A percentile compares a stretch with the other conserved stretches of the same genome.
These are phyloP conservation scores for Trinorchestia longiramus DNA, from an alignment of 1,140 invertebrate genomes.

Conservation along the genomic window DNA sequence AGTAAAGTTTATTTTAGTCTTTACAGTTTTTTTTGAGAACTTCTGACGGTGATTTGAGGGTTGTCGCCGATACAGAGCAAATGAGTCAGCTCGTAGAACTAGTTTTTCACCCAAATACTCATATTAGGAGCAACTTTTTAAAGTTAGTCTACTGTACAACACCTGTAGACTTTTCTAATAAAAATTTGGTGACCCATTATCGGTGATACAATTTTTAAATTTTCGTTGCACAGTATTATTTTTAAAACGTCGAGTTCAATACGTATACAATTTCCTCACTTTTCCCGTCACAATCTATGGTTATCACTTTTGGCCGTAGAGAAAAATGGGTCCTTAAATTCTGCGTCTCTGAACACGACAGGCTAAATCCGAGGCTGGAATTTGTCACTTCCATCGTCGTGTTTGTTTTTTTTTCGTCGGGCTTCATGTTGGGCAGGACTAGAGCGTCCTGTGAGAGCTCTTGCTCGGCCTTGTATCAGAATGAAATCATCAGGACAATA, in stretches of 20 bases:
- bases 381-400: neutral
- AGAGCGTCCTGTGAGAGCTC: neutral
- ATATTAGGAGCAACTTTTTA: too few species aligned
- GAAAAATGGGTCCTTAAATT: neutral
- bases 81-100: too few species aligned
- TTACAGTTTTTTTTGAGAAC: too few species aligned
- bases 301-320: neutral
- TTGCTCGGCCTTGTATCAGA: neutral
- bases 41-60: too few species aligned
- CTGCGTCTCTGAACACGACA: neutral
- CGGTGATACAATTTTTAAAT: neutral
- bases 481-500: neutral
- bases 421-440: neutral
- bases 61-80: too few species aligned
- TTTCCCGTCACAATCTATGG: neutral
- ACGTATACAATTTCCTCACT: neutral
- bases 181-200: neutral
- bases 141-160: neutral
- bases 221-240: neutral
- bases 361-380: neutral
- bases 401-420: neutral
- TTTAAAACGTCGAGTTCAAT: neutral
- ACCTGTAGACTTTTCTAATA: neutral
- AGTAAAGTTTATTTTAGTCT: too few species aligned
- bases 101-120: too few species aligned